Base-by-base conservation (phyloP, 2,797 vertebrate species). In the Alfaro cultratus region DNA sequence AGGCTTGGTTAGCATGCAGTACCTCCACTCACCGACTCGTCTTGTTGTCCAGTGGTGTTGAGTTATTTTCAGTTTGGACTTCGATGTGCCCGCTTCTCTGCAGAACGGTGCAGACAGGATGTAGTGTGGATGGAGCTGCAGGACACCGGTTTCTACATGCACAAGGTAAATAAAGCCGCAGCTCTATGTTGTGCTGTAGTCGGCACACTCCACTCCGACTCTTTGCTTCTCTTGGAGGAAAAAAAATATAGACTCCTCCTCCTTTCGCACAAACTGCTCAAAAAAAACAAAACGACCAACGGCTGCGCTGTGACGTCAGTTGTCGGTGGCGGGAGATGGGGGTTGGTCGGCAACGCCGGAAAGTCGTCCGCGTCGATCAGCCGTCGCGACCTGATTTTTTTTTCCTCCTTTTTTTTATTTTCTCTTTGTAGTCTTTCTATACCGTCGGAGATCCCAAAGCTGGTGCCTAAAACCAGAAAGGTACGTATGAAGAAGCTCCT, bases 201-300 rank as follows among this genome's bases (percentile, higher is more conserved):
- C 70, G 47, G 71, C 77, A 41, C 78, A 83, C 68, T 88, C 72
- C 31, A 47, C 60, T 57, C 73, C 68, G 74, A 81, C 72, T 43
- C 82, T 53, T 78, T 76, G 77, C 45, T 39, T 8, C 60, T 53
- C 73, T 82, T 70, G 23, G 18, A 15, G 31, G 31, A 8, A 8
- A 36, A 64, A 62, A 64, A 60, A 7, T 46, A 2, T 55, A 88
- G 87, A 83, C 94, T 94, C 94, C 94, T 90, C 94, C 94, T 93
- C 90, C 76, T 94, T 91, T 90, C 76, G 86, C 43, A 39, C 70
- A 45, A 73, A 45, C 39, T 60, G 12, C 67, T n/a, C 39, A 70
- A 70, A 60, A 9, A 34, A 43, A 76, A 36, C n/a, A 72, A 72
- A 76, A 46, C 21, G 29, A 73, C 26, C 43, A 75, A 71, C 49